Conservation (phyloP, 2,797 vertebrate genomes). For the Muscicapa comitata region DNA sequence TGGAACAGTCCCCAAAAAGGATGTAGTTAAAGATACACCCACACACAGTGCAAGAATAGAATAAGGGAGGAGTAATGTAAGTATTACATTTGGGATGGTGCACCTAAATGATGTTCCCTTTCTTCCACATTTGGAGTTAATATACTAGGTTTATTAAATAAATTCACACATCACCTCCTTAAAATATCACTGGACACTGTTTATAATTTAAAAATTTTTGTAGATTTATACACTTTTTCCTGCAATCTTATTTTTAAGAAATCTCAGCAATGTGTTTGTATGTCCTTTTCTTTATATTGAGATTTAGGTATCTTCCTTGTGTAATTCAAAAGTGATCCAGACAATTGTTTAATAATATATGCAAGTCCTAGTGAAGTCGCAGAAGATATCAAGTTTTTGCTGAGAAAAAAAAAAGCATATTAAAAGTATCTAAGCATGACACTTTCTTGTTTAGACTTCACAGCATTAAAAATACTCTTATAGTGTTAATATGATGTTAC, state of each 20-base stretch:
- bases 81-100: constrained; percentile 42
- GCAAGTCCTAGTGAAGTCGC: background rate
- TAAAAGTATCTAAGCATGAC: background rate
- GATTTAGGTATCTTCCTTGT: background rate
- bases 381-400: background rate
- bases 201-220: background rate
- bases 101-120: background rate
- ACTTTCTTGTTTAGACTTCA: background rate
- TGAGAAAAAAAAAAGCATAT: background rate
- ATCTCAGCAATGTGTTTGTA: background rate
- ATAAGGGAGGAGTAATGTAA: constrained; percentile 58
- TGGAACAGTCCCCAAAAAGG: constrained; percentile 40
- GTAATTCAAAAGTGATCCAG: background rate
- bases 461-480: background rate
- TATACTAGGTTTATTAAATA: background rate
- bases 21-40: constrained; percentile 58
- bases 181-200: background rate
- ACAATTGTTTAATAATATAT: background rate
- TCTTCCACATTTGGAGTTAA: background rate
- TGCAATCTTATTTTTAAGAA: background rate
- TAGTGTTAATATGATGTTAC: background rate
- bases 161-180: background rate
- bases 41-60: constrained; percentile 49
- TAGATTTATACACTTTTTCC: background rate
- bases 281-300: background rate